Base-by-base conservation (phyloP, 2,888 invertebrate genomes). In the Epinotia bilunana region DNA sequence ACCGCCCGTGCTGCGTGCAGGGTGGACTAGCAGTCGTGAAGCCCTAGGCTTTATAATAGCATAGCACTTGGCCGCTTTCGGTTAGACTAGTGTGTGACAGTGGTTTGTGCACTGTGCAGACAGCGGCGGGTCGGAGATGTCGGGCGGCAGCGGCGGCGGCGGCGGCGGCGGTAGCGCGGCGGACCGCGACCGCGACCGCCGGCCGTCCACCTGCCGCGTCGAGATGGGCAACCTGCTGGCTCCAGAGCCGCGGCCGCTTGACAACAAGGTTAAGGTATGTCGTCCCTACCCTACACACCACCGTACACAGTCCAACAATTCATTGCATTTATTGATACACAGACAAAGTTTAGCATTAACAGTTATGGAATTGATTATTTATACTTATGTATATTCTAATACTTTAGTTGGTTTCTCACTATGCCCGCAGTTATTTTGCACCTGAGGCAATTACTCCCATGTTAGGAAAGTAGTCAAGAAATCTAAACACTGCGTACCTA, bases 201-300 rank as follows among this genome's bases (percentile, higher is more conserved):
- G 92, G 82, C 88, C 91, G 84, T 90, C 93, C 90, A 92, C 93
- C 82, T 91, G 94, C 87, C 90, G 93, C 89, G 92, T 94, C 82
- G 96, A 96, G 89, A 95, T 96, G 89, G 95, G 96, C 82, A 91
- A 95, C 86, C 94, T 95, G 84, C 94, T 95, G 87, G 95, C 95
- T 86, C 92, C 96, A 81, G 96, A 96, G 88, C 96, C 96, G 88
- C 95, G 96, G 81, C 94, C 94, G 80, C 95, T 94, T 83, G 96
- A 96, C 92, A 96, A 96, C 88, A 97, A 96, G 93, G 96, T 97
- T 85, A 97, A 97, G 95, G 97, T 96, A 92, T 86, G 94, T 68
- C 9, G 55, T n/a, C 39, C 23, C 3, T 58, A 23, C 39, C 23
- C 3, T 58, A 23, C 20, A 43, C 33, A 28, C 11, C 72, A 46